These are phyloP conservation scores for Xenentodon cancila DNA, from an alignment of 2,797 vertebrate species.

Conservation along the genomic window DNA sequence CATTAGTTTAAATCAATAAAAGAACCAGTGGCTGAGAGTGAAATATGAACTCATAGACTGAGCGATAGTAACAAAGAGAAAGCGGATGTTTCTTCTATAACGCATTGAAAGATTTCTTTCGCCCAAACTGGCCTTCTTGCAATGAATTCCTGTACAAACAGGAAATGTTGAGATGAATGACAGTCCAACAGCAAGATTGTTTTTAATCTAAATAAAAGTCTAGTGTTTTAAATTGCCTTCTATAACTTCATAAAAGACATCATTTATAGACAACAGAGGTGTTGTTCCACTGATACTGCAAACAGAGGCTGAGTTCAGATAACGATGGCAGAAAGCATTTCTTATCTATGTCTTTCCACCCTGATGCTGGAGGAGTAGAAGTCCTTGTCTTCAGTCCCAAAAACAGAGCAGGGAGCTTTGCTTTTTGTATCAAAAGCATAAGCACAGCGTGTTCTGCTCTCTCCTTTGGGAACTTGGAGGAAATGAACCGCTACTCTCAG, in stretches of 20 bases:
- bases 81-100: too few relatives aligned
- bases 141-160: too few relatives aligned
- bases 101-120: too few relatives aligned
- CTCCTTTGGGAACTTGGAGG: slow-evolving; percentile 51
- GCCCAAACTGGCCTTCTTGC: too few relatives aligned
- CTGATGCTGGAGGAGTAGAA: slow-evolving; percentile 22
- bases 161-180: too few relatives aligned
- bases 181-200: too few relatives aligned
- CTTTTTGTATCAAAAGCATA: slow-evolving; percentile 38
- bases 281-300: too few relatives aligned
- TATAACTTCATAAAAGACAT: too few relatives aligned
- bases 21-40: slow-evolving; percentile 12
- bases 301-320: slow-evolving; percentile 12
- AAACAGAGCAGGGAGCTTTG: slow-evolving; percentile 50
- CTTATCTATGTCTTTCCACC: not conserved
- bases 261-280: not conserved
- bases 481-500: slow-evolving; percentile 59
- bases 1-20: slow-evolving; percentile 45
- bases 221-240: too few relatives aligned
- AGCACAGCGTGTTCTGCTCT: slow-evolving; percentile 31
- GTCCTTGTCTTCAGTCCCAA: slow-evolving; percentile 40
- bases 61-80: not conserved
- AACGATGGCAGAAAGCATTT: not conserved
- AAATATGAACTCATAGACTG: slow-evolving; percentile 13
- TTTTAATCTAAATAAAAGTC: too few relatives aligned